These are phyloP conservation scores for Gadus macrocephalus DNA, from an alignment of 2,113 vertebrate species.

Conservation along the genomic window DNA sequence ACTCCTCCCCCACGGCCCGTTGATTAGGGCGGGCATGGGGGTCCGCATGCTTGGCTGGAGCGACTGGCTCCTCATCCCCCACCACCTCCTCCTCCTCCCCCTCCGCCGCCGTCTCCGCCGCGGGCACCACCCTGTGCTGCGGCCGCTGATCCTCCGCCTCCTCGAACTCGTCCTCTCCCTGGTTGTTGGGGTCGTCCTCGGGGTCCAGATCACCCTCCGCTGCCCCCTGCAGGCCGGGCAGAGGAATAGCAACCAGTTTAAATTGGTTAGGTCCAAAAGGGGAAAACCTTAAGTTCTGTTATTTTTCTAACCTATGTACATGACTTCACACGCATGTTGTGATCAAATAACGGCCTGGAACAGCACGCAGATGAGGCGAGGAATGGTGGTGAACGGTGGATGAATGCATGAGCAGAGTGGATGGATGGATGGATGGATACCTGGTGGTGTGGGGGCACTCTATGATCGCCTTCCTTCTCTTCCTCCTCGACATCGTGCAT, in stretches of 20 bases:
- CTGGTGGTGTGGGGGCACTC: conserved; percentile 37
- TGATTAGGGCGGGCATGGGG: conserved; percentile 63
- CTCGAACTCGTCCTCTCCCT: conserved; percentile 97
- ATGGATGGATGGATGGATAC: neutral
- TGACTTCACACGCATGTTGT: too few relatives aligned
- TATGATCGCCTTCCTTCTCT: conserved; percentile 42
- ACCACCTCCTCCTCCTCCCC: conserved; percentile 71
- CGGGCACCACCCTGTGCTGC: conserved; percentile 68
- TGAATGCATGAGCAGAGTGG: too few relatives aligned
- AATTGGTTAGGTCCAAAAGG: neutral
- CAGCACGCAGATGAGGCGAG: too few relatives aligned
- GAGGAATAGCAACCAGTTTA: neutral
- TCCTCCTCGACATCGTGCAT: conserved; percentile 45
- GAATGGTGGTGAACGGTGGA: too few relatives aligned
- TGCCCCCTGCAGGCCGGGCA: conserved; percentile 64
- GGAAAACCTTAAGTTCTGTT: neutral
- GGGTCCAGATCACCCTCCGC: conserved; percentile 83
- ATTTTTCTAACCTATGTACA: neutral
- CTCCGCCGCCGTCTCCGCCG: conserved; percentile 11
- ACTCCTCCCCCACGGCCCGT: conserved; percentile 79
- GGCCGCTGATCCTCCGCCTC: conserved; percentile 86
- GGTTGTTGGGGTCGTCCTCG: conserved; percentile 95
- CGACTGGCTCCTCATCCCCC: conserved; percentile 52
- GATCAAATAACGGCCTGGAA: too few relatives aligned
- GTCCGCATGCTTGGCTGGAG: conserved; percentile 37